Evolutionary conservation across 2,888 invertebrate genomes (phyloP), one percentile per base, ranked within the genome.

Genomic region (Alloscopus bannaensis): DNA sequence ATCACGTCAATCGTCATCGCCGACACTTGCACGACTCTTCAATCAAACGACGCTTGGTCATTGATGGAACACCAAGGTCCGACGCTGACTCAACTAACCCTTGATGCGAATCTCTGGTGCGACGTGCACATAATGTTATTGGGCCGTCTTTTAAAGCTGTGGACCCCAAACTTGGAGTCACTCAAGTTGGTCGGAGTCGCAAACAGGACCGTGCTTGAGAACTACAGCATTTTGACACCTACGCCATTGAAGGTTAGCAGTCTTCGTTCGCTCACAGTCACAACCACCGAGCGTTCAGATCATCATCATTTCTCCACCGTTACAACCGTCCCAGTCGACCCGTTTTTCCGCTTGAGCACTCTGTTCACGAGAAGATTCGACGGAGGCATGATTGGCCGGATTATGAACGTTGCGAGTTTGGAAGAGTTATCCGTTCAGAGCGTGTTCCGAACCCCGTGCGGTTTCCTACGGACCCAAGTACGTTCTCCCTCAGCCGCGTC

Each of bases 71-170:
- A 3, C 1, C 3, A 26, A 3, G 71, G 71, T 2, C 2, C 20
- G 1, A 22, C 8, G 0, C 22, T 71, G 16, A 71, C 29, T 31
- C 52, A 26, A 3, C 13, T 71, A 18, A 29, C 29, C 2, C 62
- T 50, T 3, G 71, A 71, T 22, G 71, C 71, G 8, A 71, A 71
- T n/a, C 26, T 71, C 6, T 71, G 26, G 31, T 71, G 71, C 45
- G 24, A 31, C 18, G 71, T 62, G 13, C 71, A 71, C 20, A 24
- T 57, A 24, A 1, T 0, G 1, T 50, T 71, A 28, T 3, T 71
- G 11, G 6, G 20, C 6, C 50, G n/a, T 0, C 24, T 71, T 11
- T 3, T 60, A 20, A 3, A 36, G 4, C 8, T 18, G 3, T 52
- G 52, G 29, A 50, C 62, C 31, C 1, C 0, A 1, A 62, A 62